Evolutionary conservation across 2,888 invertebrate species (phyloP), one percentile per base, ranked within the genome.

Genomic region (Drosophila anomelani): DNA sequence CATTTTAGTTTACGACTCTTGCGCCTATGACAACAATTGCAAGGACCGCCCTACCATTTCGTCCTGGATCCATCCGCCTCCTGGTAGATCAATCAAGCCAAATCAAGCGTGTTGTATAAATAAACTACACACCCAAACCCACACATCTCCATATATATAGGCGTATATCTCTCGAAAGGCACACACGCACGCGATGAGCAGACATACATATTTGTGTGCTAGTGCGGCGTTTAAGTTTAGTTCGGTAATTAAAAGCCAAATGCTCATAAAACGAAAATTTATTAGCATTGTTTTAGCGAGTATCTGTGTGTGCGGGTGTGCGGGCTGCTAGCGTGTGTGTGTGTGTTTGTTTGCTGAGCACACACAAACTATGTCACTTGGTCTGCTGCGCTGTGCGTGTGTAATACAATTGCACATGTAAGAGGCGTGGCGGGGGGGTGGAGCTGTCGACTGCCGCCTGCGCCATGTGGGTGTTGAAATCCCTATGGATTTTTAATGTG

Each of bases 201-300:
- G 44, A 43, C 39, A 49, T 55, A 51, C 39, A 49, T 55, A 51
- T 54, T 62, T 58, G 57, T 64, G 57, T 74, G 47, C 38, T 73
- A 54, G 72, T 58, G 68, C 70, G 75, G 72, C 75, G 67, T 67
- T 74, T 74, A 75, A 75, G 75, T 74, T 74, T 74, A 74, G 74
- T 75, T 76, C 59, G 61, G 68, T 77, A 77, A 77, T 77, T 77
- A 77, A 77, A 77, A 77, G 77, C 54, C 77, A 47, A 75, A 75
- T 66, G 67, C 78, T 60, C 70, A 77, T 77, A 75, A 78, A 77
- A 77, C 60, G 60, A 56, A 71, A 78, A 77, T 75, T 70, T 72
- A 76, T 76, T 76, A 76, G 70, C 63, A 68, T 69, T 77, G 78
- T 71, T 64, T 67, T 69, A 69, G 55, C 70, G 70, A 76, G 70